Evolutionary conservation across 2,797 vertebrate genomes (phyloP), one percentile per base, ranked within the genome.

Genomic region (Pteropus rufus): DNA sequence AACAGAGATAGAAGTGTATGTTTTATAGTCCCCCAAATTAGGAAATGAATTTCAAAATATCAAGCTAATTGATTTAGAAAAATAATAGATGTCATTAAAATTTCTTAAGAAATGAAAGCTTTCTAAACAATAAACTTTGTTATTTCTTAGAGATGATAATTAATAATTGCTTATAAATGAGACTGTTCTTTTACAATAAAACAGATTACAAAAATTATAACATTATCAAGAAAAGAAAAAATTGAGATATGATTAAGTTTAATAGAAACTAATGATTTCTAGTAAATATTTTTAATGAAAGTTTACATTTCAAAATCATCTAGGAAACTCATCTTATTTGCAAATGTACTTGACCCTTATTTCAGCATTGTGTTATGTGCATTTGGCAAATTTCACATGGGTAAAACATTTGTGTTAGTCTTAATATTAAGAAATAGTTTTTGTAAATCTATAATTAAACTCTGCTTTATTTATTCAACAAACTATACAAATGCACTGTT

Each of bases 261-360:
- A 90, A 67, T 81, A 41, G 26, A 41, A 72, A 80, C 10, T n/a
- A 80, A 72, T 44, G 76, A 52, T 65, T 54, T 19, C 1, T 41
- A 58, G 23, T 82, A 84, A 92, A 54, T 56, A 46, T 19, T 91
- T 80, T 93, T 62, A 82, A 67, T 44, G 16, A 94, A 94, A 89
- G 2, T 26, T 82, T 65, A 89, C 72, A 31, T 83, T 41, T 79
- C 14, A 83, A 83, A 94, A 34, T 64, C n/a, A 69, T 31, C 26
- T 73, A 79, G 18, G 11, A 83, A 93, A 89, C 12, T 73, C 14
- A 90, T 73, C 31, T 89, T 85, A 52, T 75, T 83, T 95, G 0
- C 3, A 64, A 83, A 64, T 7, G 1, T 65, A 18, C 54, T 76
- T 94, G 7, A 75, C 39, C 3, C 49, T 77, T 79, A 89, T 64